Conservation (phyloP, 2,113 vertebrate species). For the Axis porcinus region DNA sequence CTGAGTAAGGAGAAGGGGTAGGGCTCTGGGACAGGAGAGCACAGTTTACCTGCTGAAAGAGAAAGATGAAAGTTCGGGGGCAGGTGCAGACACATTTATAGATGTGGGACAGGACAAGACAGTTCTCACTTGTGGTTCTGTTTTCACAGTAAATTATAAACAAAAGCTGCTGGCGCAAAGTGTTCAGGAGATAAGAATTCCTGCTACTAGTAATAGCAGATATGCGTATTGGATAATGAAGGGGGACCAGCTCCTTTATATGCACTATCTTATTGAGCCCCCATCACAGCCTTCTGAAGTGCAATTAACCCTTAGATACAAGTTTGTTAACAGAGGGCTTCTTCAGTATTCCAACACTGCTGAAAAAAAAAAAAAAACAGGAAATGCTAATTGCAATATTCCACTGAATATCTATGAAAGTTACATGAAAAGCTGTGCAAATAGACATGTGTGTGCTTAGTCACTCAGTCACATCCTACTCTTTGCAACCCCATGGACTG, state of each 20-base stretch:
- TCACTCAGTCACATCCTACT: neutral
- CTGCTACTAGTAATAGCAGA: neutral
- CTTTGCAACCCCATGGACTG: neutral
- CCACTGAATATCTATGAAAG: neutral
- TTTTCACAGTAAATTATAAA: neutral
- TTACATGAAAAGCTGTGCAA: neutral
- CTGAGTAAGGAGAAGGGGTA: neutral
- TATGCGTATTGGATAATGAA: neutral
- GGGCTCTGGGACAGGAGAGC: neutral
- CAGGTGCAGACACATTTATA: neutral
- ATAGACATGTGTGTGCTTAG: neutral
- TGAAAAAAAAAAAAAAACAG: neutral
- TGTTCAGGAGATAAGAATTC: neutral
- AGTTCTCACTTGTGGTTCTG: neutral
- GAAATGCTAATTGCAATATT: neutral
- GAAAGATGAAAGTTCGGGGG: neutral
- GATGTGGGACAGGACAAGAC: neutral
- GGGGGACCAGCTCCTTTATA: neutral
- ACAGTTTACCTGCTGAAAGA: neutral
- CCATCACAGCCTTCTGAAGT: neutral
- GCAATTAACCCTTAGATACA: neutral
- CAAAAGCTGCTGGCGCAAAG: neutral
- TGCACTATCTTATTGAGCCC: rapidly evolving
- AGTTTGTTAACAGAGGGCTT: neutral
- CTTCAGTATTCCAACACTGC: neutral